Percentiles rank a stretch among this genome's conserved stretches.
These are phyloP conservation scores for Leucophenga maculata DNA, from an alignment of 2,888 invertebrate species.

Conservation along the genomic window DNA sequence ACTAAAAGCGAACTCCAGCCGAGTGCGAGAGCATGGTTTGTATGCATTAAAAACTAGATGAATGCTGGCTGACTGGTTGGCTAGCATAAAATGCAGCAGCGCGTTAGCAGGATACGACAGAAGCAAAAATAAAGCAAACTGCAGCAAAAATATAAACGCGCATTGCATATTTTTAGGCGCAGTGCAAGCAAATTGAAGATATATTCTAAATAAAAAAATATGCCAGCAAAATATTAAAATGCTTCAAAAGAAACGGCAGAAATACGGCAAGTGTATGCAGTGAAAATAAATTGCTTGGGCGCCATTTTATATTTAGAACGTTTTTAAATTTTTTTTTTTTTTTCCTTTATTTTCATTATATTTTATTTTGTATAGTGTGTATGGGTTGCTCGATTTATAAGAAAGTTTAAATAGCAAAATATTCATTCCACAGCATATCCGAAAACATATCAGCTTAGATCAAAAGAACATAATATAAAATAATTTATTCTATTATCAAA, in stretches of 20 bases:
- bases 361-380: too few relatives aligned
- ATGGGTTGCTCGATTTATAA: too few relatives aligned
- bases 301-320: constrained; percentile 26
- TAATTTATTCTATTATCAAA: too few relatives aligned
- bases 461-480: too few relatives aligned
- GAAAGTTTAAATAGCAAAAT: too few relatives aligned
- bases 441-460: too few relatives aligned
- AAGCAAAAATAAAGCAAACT: not conserved
- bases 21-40: too few relatives aligned
- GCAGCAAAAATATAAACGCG: not conserved
- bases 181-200: not conserved
- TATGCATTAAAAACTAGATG: too few relatives aligned
- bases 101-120: not conserved
- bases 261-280: not conserved
- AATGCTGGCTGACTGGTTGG: not conserved
- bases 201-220: not conserved
- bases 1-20: too few relatives aligned
- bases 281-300: constrained; percentile 4
- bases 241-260: not conserved
- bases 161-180: constrained; percentile 18
- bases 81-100: constrained; percentile 21
- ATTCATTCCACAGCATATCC: too few relatives aligned
- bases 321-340: not conserved
- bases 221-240: not conserved
- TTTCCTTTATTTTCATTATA: not conserved